Evolutionary conservation across 1,140 invertebrate species (phyloP).

Genomic region (Zophobas morio): DNA sequence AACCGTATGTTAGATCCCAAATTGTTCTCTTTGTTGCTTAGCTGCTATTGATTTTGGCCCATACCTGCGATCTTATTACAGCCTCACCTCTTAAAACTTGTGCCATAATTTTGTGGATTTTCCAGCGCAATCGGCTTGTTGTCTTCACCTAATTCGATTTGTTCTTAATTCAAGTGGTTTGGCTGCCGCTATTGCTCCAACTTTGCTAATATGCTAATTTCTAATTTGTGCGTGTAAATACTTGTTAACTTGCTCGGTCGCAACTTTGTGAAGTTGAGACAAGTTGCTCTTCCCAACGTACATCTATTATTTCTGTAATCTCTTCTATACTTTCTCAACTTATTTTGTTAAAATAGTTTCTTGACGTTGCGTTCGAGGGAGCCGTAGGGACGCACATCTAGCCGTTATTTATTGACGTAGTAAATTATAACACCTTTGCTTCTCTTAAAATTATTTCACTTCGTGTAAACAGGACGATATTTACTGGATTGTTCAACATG

Average conservation of each 20-base stretch:
- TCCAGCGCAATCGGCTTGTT: conserved; percentile 15
- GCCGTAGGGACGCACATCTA: conserved; percentile 6
- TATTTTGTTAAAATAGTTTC: conserved; percentile 41
- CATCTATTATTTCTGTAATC: conserved; percentile 39
- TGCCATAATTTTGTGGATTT: conserved; percentile 6
- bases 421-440: conserved; percentile 32
- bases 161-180: conserved; percentile 24
- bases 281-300: conserved; percentile 23
- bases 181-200: conserved; percentile 9
- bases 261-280: conserved; percentile 28
- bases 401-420: conserved; percentile 25
- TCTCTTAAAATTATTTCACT: conserved; percentile 40
- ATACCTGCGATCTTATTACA: not conserved
- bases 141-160: conserved; percentile 23
- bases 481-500: conserved; percentile 34
- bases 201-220: conserved; percentile 41
- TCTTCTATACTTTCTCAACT: conserved; percentile 35
- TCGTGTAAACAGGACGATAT: conserved; percentile 29
- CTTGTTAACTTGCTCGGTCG: conserved; percentile 36
- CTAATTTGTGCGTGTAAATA: conserved; percentile 43
- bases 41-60: not conserved
- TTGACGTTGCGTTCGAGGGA: not conserved
- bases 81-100: too few species aligned
- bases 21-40: too few species aligned
- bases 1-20: too few species aligned